Conservation (phyloP, 1,140 invertebrate genomes). For the Cyclargus thomasi region DNA sequence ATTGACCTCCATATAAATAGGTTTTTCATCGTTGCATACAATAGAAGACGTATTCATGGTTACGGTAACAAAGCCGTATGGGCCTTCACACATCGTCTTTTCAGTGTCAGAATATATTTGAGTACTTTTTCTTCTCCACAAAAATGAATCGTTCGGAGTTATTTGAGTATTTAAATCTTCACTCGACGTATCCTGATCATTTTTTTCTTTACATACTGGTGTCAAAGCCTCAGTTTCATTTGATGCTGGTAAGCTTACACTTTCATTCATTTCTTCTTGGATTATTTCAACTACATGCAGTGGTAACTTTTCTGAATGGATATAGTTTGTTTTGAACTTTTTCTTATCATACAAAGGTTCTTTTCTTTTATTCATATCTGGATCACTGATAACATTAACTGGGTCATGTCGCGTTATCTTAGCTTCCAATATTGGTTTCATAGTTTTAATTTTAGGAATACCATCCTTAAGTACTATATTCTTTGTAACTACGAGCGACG, state of each 20-base stretch:
- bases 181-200: conserved; percentile 37
- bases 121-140: conserved; percentile 66
- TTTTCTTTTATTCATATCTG: conserved; percentile 41
- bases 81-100: conserved; percentile 48
- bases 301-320: conserved; percentile 60
- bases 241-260: conserved; percentile 9
- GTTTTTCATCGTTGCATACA: conserved; percentile 31
- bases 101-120: conserved; percentile 60
- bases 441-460: conserved; percentile 66
- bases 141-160: conserved; percentile 71
- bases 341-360: conserved; percentile 63
- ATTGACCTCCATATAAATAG: conserved; percentile 26
- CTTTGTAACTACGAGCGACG: conserved; percentile 64
- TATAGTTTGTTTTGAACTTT: conserved; percentile 66
- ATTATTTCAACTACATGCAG: conserved; percentile 66
- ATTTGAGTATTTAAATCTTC: conserved; percentile 55
- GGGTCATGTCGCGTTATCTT: conserved; percentile 29
- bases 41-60: conserved; percentile 42
- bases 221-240: conserved; percentile 19
- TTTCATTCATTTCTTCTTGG: conserved; percentile 57
- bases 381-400: conserved; percentile 23
- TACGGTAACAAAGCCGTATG: conserved; percentile 51
- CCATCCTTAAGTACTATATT: conserved; percentile 70
- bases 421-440: conserved; percentile 45
- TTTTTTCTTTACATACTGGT: conserved; percentile 17